These are phyloP conservation scores for Phaethon lepturus DNA, from an alignment of 2,113 vertebrate genomes.

Conservation along the genomic window DNA sequence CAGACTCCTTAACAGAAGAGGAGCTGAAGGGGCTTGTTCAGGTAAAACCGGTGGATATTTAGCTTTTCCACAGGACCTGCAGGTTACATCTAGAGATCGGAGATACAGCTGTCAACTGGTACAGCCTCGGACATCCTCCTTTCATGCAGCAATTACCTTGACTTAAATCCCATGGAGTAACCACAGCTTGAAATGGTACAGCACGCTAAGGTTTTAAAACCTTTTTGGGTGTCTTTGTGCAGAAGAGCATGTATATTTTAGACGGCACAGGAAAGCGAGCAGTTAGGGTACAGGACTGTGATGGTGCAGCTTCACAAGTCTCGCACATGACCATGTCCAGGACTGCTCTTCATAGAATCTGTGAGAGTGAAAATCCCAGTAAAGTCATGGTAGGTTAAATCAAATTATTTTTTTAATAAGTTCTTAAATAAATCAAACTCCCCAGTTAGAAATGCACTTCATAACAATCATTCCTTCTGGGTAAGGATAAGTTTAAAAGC, in stretches of 20 bases:
- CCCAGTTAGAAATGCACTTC: background rate
- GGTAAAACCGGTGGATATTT: slow-evolving; percentile 27
- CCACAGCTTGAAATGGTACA: background rate
- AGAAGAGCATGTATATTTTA: background rate
- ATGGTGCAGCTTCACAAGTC: background rate
- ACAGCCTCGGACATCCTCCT: background rate
- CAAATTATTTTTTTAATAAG: background rate
- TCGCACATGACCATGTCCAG: background rate
- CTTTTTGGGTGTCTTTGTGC: background rate
- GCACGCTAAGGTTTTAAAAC: background rate
- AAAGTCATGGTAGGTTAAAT: background rate
- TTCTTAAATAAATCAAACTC: background rate
- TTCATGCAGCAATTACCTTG: background rate
- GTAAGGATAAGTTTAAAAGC: background rate
- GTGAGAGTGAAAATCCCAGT: background rate
- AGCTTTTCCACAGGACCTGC: background rate
- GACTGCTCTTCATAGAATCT: background rate
- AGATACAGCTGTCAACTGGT: background rate
- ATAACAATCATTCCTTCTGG: background rate
- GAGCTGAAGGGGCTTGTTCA: slow-evolving; percentile 72
- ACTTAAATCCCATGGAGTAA: background rate
- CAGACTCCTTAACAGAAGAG: slow-evolving; percentile 67
- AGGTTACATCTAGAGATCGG: background rate
- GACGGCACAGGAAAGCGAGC: background rate
- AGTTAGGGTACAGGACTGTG: background rate